phyloP scores from a whole-genome alignment of 2,888 invertebrate genomes.

The Ophion ventricosus region DNA sequence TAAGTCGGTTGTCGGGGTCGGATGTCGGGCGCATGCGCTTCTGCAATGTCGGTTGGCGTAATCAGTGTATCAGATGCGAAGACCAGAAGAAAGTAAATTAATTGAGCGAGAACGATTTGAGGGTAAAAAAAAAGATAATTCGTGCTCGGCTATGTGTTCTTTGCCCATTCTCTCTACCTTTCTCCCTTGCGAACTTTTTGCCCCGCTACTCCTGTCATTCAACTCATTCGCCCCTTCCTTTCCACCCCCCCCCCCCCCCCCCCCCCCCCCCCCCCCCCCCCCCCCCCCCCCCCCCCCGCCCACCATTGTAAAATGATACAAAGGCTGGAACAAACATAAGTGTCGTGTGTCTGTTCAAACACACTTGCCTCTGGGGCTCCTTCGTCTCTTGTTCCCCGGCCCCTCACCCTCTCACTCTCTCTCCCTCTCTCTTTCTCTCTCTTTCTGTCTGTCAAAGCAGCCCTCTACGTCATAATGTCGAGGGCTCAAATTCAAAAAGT shows the following conservation, averaged over 20 bases:
- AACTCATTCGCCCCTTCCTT: constrained; percentile 15
- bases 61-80: background rate
- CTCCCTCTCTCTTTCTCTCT: background rate
- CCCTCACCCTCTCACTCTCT: constrained; percentile 45
- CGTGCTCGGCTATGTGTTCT: constrained; percentile 15
- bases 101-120: constrained; percentile 27
- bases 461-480: constrained; percentile 8
- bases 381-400: constrained; percentile 52
- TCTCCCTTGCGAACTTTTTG: background rate
- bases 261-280: too few relatives aligned
- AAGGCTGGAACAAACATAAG: constrained; percentile 72
- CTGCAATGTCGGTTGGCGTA: too few relatives aligned
- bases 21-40: too few relatives aligned
- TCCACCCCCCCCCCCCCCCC: too few relatives aligned
- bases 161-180: constrained; percentile 23
- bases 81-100: background rate
- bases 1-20: too few relatives aligned
- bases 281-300: too few relatives aligned
- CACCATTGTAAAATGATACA: constrained; percentile 80
- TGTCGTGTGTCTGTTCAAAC: constrained; percentile 82
- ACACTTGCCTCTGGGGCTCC: constrained; percentile 75
- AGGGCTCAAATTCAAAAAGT: background rate
- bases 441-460: constrained; percentile 17
- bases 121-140: background rate
- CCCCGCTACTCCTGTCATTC: constrained; percentile 26